Conservation (phyloP, 2,797 vertebrate species). For the Chloroceryle amazona region DNA sequence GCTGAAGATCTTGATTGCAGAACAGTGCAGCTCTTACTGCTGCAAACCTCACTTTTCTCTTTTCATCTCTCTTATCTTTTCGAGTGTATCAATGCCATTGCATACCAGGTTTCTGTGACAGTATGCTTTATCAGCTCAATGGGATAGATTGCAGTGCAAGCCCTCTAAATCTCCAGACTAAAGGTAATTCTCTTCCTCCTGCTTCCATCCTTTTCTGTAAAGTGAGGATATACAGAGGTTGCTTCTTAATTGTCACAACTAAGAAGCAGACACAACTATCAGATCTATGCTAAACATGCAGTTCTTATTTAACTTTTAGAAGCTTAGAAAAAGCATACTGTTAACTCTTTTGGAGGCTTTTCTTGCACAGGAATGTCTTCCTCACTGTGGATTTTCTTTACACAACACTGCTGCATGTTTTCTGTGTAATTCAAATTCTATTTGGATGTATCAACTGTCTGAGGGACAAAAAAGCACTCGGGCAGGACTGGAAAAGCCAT, state of each 20-base stretch:
- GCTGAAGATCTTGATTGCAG: not conserved
- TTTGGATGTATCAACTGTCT: not conserved
- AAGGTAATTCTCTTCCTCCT: not conserved
- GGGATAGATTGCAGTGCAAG: not conserved
- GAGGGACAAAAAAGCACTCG: not conserved
- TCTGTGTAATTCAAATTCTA: not conserved
- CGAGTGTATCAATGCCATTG: not conserved
- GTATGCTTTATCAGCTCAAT: slow-evolving; percentile 2
- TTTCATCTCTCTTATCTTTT: not conserved
- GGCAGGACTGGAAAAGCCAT: not conserved
- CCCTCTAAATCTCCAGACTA: not conserved
- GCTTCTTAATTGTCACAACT: not conserved
- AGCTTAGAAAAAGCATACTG: not conserved
- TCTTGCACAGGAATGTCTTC: not conserved
- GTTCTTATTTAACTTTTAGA: not conserved
- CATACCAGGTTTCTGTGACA: not conserved
- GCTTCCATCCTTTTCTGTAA: not conserved
- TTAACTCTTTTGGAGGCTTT: not conserved
- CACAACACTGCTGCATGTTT: not conserved
- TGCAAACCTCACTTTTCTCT: not conserved
- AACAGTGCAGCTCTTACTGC: not conserved
- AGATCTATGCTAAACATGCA: not conserved
- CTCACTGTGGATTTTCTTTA: not conserved
- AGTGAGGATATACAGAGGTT: not conserved
- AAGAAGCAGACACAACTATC: not conserved